phyloP scores from a whole-genome alignment of 2,797 vertebrate species.

The Oreortyx pictus region DNA sequence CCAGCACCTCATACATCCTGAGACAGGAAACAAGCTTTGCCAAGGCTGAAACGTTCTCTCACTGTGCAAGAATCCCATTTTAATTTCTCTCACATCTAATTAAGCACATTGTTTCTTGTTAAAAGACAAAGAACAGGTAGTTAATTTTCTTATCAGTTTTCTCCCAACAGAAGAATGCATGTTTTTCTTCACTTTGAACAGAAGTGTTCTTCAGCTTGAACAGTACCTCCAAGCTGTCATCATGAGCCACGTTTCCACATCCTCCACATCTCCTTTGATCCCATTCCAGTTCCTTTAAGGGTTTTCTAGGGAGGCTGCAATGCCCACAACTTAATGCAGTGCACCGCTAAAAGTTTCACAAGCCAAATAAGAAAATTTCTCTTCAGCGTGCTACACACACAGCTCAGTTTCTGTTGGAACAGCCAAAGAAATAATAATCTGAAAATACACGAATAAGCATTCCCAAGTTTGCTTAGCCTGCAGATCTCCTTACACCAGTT shows the following conservation, averaged over 20 bases:
- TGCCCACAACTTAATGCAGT: background rate
- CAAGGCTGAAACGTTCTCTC: background rate
- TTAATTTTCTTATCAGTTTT: background rate
- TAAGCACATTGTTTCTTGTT: background rate
- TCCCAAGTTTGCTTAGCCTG: background rate
- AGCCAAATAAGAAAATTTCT: background rate
- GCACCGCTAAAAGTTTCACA: background rate
- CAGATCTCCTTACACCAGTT: background rate
- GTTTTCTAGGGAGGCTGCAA: background rate
- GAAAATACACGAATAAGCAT: background rate
- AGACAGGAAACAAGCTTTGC: background rate
- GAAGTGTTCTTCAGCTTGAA: background rate
- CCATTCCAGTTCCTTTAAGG: background rate
- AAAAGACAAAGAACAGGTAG: background rate
- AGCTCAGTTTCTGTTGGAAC: background rate
- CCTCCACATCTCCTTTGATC: background rate
- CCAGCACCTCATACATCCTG: background rate
- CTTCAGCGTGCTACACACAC: accelerated
- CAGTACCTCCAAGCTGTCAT: background rate
- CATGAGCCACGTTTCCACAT: accelerated
- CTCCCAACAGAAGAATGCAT: background rate
- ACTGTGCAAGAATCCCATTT: background rate
- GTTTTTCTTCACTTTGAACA: background rate
- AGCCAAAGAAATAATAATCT: background rate
- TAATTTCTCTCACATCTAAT: background rate